phyloP scores from a whole-genome alignment of 2,888 invertebrate species.

The Calameuta idolon region DNA sequence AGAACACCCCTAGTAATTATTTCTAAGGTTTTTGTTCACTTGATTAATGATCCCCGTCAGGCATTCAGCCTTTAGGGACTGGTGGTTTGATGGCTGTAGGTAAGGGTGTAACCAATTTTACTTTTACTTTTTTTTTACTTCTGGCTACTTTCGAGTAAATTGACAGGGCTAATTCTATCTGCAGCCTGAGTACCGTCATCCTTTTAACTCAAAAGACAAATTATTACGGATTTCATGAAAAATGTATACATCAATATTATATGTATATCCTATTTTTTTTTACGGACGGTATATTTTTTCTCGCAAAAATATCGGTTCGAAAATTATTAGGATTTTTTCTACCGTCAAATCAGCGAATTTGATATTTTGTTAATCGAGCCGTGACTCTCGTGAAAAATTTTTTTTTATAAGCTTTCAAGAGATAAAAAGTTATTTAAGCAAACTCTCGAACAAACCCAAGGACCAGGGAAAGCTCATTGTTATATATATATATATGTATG shows the following conservation, averaged over 20 bases:
- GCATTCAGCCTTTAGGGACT: constrained; percentile 1
- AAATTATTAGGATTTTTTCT: too few relatives aligned
- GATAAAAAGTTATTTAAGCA: too few relatives aligned
- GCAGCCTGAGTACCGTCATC: not conserved
- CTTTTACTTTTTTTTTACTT: not conserved
- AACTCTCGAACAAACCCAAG: too few relatives aligned
- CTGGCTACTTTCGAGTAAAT: not conserved
- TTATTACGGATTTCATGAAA: not conserved
- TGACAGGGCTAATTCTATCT: not conserved
- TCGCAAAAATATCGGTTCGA: too few relatives aligned
- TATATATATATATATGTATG: too few relatives aligned
- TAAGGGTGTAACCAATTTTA: not conserved
- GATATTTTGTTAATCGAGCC: too few relatives aligned
- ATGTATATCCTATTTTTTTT: too few relatives aligned
- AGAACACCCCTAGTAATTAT: constrained; percentile 21
- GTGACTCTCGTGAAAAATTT: too few relatives aligned
- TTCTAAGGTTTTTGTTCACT: constrained; percentile 24
- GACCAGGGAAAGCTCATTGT: too few relatives aligned
- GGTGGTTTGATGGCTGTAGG: not conserved
- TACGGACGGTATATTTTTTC: too few relatives aligned
- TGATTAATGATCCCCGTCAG: constrained; percentile 22
- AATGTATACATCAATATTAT: not conserved
- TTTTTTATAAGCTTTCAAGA: too few relatives aligned
- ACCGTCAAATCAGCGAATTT: too few relatives aligned
- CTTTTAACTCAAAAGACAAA: not conserved